Evolutionary conservation across 1,140 invertebrate species (phyloP), one percentile per base, ranked within the genome.

Genomic region (Triops longicaudatus): DNA sequence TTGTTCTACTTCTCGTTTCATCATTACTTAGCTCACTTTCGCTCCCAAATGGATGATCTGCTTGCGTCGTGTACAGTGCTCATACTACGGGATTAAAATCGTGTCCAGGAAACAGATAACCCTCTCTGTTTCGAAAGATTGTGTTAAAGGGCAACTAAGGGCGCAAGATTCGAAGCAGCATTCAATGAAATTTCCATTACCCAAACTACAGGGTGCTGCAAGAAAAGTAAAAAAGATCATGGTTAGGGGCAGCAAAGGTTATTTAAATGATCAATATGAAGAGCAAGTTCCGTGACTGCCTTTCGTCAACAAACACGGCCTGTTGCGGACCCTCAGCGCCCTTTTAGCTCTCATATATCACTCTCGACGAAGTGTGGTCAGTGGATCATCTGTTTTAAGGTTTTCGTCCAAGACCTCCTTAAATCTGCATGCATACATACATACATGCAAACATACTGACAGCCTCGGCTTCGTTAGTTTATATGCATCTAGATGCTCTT

Each of bases 241-340:
- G 50, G 17, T 63, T 63, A n/a, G 50, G 50, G 50, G 31, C 31
- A 63, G 50, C 50, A 63, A 63, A 63, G 50, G 50, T 63, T 63
- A 63, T 63, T 63, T 63, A 63, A 63, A 63, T 63, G 9, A 63
- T 63, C 17, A 63, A 63, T n/a, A 63, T 63, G 50, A 63, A 63
- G 50, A 22, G 50, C 50, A 63, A 22, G 14, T 63, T 63, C 50
- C 50, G 50, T 63, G 50, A 63, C 50, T 63, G 50, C n/a, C 17
- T 63, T 63, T 63, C 50, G 17, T 63, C 50, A 63, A 63, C 31
- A 37, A 63, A 22, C 50, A 7, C 50, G 22, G 50, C 22, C 17
- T 22, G 50, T 2, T 2, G 11, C 1, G 1, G 10, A 63, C 50
- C 50, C 50, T 63, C 22, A 14, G 50, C 14, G 22, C 50, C 50